These are phyloP conservation scores for Macaria notata DNA, from an alignment of 2,888 invertebrate genomes.

Conservation along the genomic window DNA sequence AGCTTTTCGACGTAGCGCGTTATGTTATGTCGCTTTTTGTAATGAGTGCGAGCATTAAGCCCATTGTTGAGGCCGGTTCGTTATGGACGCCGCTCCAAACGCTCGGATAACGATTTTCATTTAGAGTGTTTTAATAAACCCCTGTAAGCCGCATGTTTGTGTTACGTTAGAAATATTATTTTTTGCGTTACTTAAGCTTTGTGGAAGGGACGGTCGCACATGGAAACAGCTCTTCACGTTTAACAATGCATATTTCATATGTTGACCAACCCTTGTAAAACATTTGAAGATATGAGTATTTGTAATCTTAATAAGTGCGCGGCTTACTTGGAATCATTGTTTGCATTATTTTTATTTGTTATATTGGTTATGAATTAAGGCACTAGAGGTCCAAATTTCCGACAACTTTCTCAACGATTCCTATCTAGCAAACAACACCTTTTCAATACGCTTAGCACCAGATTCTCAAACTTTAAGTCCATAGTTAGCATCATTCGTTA, in stretches of 20 bases:
- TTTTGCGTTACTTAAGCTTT: conserved; percentile 26
- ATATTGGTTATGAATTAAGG: too few species aligned
- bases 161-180: conserved; percentile 49
- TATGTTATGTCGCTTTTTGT: conserved; percentile 82
- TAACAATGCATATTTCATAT: background rate
- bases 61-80: conserved; percentile 79
- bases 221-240: conserved; percentile 11
- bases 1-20: conserved; percentile 79
- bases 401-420: too few species aligned
- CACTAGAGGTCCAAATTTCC: too few species aligned
- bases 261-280: too few species aligned
- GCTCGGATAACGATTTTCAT: conserved; percentile 79
- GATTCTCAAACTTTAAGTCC: conserved; percentile 1
- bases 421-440: too few species aligned
- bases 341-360: too few species aligned
- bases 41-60: conserved; percentile 81
- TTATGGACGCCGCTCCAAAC: conserved; percentile 79
- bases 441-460: too few species aligned
- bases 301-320: too few species aligned
- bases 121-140: conserved; percentile 80
- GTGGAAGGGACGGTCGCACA: conserved; percentile 10
- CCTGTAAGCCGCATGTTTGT: conserved; percentile 70
- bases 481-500: conserved; percentile 8
- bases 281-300: too few species aligned
- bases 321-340: too few species aligned